Evolutionary conservation across 2,113 vertebrate species (phyloP).

Genomic region (Oncorhynchus nerka): DNA sequence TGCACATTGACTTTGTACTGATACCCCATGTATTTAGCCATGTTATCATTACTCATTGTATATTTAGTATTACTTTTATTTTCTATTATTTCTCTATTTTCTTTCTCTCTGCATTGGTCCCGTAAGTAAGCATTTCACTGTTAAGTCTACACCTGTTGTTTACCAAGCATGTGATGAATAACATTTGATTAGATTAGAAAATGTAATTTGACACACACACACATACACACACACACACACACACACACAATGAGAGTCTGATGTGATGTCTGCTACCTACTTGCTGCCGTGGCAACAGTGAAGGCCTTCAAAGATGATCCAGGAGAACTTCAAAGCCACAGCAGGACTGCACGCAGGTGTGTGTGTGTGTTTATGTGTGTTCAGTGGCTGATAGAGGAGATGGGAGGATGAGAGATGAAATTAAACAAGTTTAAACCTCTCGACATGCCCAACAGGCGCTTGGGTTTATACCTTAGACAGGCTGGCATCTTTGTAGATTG

Average conservation of each 20-base stretch:
- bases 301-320: slow-evolving; percentile 67
- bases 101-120: too few species aligned
- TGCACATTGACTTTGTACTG: too few species aligned
- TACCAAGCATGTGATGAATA: too few species aligned
- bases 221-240: not conserved
- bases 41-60: too few species aligned
- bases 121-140: too few species aligned
- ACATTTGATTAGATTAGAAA: too few species aligned
- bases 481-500: not conserved
- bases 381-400: slow-evolving; percentile 36
- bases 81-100: too few species aligned
- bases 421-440: slow-evolving; percentile 55
- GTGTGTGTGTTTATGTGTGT: not conserved
- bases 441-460: slow-evolving; percentile 28
- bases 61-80: too few species aligned
- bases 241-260: slow-evolving; percentile 4
- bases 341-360: slow-evolving; percentile 32
- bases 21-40: too few species aligned
- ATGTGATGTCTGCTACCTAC: slow-evolving; percentile 65
- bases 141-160: too few species aligned
- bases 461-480: slow-evolving; percentile 5
- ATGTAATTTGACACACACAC: too few species aligned
- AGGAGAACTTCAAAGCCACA: slow-evolving; percentile 67
- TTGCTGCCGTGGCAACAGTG: slow-evolving; percentile 66
- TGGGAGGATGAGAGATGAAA: slow-evolving; percentile 56